phyloP scores from a whole-genome alignment of 2,888 invertebrate species.

The Pomacea canaliculata region DNA sequence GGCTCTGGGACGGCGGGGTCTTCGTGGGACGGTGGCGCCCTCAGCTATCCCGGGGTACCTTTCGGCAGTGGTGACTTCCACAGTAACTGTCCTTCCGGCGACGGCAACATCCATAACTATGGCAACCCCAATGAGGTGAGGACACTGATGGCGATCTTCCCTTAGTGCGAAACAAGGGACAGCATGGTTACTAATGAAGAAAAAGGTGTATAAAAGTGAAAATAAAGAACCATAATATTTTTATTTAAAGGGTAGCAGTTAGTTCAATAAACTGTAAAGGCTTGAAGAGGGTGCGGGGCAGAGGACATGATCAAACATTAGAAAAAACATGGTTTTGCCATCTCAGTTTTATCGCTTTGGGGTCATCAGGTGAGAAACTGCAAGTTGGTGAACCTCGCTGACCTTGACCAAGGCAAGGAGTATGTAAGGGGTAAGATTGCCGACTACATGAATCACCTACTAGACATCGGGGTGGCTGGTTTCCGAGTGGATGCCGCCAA shows the following conservation, averaged over 20 bases:
- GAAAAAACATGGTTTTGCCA: too few relatives aligned
- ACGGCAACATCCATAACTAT: conserved; percentile 60
- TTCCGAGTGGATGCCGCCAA: conserved; percentile 62
- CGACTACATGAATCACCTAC: conserved; percentile 55
- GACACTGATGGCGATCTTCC: too few relatives aligned
- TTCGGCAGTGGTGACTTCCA: conserved; percentile 77
- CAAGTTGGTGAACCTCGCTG: conserved; percentile 80
- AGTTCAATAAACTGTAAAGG: too few relatives aligned
- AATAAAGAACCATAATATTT: too few relatives aligned
- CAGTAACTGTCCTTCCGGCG: conserved; percentile 71
- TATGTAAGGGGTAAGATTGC: conserved; percentile 44
- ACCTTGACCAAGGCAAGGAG: conserved; percentile 76
- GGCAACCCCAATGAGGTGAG: conserved; percentile 35
- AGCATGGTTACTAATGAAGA: too few relatives aligned
- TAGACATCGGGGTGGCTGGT: conserved; percentile 72
- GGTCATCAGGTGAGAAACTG: conserved; percentile 77
- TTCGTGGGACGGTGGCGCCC: conserved; percentile 55
- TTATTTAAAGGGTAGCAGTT: too few relatives aligned
- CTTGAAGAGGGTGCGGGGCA: too few relatives aligned
- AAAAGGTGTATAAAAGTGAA: too few relatives aligned
- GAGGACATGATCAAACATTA: too few relatives aligned
- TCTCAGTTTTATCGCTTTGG: too few relatives aligned
- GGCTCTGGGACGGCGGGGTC: conserved; percentile 76
- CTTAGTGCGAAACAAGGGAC: too few relatives aligned
- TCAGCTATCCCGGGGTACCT: conserved; percentile 69